Conservation (phyloP, 2,113 vertebrate genomes). For the Hippolais icterina region DNA sequence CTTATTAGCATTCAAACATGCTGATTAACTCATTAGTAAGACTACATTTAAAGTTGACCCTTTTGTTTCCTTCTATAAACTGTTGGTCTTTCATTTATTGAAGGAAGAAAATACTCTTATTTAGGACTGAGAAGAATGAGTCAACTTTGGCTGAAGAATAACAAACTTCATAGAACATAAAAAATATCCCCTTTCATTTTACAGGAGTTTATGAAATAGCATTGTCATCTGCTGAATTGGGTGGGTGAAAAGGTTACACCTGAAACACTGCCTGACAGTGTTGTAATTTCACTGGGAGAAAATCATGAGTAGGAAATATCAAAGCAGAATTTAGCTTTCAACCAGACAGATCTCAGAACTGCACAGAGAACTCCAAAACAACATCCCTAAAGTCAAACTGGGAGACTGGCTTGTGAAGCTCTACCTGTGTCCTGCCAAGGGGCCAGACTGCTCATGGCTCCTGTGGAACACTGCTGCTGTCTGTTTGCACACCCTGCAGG, state of each 20-base stretch:
- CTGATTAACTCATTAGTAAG: constrained; percentile 62
- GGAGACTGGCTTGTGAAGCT: not conserved
- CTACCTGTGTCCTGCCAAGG: not conserved
- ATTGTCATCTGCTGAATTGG: not conserved
- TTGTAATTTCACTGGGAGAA: not conserved
- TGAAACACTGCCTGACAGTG: not conserved
- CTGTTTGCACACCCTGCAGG: not conserved
- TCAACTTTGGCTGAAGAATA: not conserved
- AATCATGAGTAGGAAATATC: not conserved
- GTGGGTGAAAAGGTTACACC: not conserved
- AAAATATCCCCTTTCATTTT: not conserved
- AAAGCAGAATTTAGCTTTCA: not conserved
- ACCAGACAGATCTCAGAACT: not conserved
- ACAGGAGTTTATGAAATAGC: not conserved
- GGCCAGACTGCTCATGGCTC: not conserved
- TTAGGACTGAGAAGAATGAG: not conserved
- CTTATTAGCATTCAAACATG: constrained; percentile 48
- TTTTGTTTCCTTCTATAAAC: constrained; percentile 32
- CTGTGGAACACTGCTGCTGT: not conserved
- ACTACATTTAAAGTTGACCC: not conserved
- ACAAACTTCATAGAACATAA: not conserved
- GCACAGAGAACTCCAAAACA: not conserved
- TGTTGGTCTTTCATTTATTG: not conserved
- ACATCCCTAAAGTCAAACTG: accelerated
- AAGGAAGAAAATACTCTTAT: not conserved